These are phyloP conservation scores for Machimus atricapillus DNA, from an alignment of 2,888 invertebrate species.

Conservation along the genomic window DNA sequence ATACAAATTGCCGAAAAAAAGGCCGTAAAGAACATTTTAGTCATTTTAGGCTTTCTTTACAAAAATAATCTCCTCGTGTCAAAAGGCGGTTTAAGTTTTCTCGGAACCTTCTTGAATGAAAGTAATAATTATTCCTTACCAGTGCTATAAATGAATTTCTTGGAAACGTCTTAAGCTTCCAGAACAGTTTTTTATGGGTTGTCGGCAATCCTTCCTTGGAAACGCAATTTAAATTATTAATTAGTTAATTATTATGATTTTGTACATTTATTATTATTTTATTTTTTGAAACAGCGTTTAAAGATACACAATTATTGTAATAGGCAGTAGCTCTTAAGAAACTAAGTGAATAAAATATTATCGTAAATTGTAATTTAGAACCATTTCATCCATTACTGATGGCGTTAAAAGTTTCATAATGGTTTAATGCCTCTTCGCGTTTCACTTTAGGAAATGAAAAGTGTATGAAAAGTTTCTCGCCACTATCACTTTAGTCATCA, in stretches of 20 bases:
- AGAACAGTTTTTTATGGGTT: background rate
- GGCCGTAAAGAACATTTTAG: background rate
- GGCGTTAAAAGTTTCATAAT: background rate
- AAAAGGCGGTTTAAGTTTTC: background rate
- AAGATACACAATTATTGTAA: no score
- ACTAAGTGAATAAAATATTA: background rate
- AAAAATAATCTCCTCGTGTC: background rate
- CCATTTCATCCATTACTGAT: background rate
- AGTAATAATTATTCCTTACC: background rate
- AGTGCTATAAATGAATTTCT: background rate
- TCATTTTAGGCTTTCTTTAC: background rate
- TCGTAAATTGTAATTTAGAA: background rate
- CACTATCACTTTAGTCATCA: conserved; percentile 7
- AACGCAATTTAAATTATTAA: background rate
- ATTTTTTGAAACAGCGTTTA: no score
- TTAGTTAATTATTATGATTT: background rate
- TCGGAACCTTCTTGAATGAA: background rate
- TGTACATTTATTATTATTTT: background rate
- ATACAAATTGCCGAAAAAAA: background rate
- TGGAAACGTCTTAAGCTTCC: background rate
- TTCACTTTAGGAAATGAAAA: background rate
- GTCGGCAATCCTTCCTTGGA: background rate
- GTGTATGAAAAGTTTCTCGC: background rate
- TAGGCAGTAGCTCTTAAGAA: background rate
- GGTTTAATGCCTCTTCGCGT: background rate